phyloP scores from a whole-genome alignment of 1,140 invertebrate genomes.

The Habropoda laboriosa region DNA sequence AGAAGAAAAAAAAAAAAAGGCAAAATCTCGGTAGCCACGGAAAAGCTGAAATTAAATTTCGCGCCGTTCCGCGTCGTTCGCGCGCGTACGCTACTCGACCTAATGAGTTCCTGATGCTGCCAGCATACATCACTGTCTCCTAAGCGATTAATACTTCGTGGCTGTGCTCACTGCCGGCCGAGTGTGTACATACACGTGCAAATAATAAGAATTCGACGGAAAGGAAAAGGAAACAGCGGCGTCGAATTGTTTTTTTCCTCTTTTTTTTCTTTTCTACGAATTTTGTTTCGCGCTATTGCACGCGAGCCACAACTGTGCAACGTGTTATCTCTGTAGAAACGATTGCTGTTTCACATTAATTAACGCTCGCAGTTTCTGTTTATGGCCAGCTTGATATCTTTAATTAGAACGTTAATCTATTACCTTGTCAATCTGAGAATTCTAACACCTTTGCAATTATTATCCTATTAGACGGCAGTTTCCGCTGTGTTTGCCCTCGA shows the following conservation, averaged over 20 bases:
- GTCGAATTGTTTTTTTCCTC: background rate
- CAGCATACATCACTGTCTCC: conserved; percentile 46
- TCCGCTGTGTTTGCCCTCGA: background rate
- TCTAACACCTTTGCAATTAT: conserved; percentile 1
- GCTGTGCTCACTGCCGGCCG: background rate
- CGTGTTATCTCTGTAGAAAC: background rate
- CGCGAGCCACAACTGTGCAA: background rate
- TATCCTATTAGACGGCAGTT: background rate
- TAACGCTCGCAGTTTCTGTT: background rate
- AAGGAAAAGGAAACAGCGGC: background rate
- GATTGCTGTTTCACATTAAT: background rate
- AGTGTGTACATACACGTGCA: conserved; percentile 8
- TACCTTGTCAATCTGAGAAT: background rate
- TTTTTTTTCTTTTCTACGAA: background rate
- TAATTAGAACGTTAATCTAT: conserved; percentile 2
- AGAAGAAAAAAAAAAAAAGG: background rate
- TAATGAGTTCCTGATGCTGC: conserved; percentile 56
- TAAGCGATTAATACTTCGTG: conserved; percentile 40
- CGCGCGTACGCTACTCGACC: background rate
- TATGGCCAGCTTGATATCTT: background rate
- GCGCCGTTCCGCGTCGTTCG: conserved; percentile 19
- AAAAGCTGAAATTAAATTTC: conserved; percentile 50
- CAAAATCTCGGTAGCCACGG: conserved; percentile 9
- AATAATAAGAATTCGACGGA: conserved; percentile 14
- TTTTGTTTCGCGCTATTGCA: background rate